Percentiles rank a stretch among this genome's conserved stretches.
phyloP scores from a whole-genome alignment of 1,140 invertebrate species.

The Octopus bimaculoides region DNA sequence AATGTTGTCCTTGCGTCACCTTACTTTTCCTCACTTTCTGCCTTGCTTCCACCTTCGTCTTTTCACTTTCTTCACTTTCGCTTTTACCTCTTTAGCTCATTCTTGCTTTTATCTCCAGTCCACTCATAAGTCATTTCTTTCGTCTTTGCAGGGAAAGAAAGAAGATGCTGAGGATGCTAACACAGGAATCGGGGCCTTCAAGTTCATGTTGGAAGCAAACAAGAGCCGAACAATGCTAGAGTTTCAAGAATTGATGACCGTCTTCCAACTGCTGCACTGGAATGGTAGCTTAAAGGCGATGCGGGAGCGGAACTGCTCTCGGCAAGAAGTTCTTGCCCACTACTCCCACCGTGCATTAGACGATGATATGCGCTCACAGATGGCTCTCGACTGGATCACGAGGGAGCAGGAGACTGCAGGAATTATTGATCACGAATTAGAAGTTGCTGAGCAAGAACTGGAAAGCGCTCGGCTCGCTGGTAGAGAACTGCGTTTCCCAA shows the following conservation, averaged over 20 bases:
- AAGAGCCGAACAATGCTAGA: slow-evolving; percentile 91
- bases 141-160: slow-evolving; percentile 58
- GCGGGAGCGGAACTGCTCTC: slow-evolving; percentile 89
- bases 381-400: slow-evolving; percentile 95
- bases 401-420: slow-evolving; percentile 78
- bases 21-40: too few species aligned
- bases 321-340: slow-evolving; percentile 91
- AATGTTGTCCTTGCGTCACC: too few species aligned
- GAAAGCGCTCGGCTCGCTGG: slow-evolving; percentile 86
- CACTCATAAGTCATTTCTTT: neutral
- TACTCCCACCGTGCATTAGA: slow-evolving; percentile 84
- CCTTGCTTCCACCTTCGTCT: too few species aligned
- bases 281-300: slow-evolving; percentile 86
- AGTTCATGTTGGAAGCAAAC: slow-evolving; percentile 92
- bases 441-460: slow-evolving; percentile 80
- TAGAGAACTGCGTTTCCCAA: slow-evolving; percentile 86
- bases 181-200: slow-evolving; percentile 87
- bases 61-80: too few species aligned
- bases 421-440: slow-evolving; percentile 76
- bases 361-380: slow-evolving; percentile 93
- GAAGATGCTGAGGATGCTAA: slow-evolving; percentile 65
- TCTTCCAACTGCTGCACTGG: slow-evolving; percentile 94
- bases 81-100: too few species aligned
- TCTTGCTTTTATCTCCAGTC: too few species aligned
- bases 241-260: slow-evolving; percentile 95